Evolutionary conservation across 2,113 vertebrate species (phyloP).

Genomic region (Thomomys bottae): DNA sequence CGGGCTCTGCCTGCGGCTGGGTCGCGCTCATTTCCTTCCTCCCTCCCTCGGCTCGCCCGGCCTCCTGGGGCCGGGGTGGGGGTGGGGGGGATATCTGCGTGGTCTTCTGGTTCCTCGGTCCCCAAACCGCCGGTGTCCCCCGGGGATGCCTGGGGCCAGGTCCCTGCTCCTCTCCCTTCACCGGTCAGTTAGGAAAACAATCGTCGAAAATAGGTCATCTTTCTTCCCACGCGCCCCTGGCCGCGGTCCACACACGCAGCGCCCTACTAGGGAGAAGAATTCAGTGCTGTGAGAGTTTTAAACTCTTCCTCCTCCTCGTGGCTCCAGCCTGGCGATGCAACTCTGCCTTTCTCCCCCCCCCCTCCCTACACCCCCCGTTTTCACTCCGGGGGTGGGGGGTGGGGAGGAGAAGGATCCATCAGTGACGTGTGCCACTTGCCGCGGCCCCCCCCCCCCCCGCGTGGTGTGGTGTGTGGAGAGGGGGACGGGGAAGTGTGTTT

Average conservation of each 20-base stretch:
- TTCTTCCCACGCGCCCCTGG: conserved; percentile 65
- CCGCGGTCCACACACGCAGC: conserved; percentile 27
- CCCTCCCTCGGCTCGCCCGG: neutral
- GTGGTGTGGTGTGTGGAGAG: neutral
- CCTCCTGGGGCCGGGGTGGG: neutral
- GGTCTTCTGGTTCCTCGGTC: neutral
- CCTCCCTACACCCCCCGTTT: no score
- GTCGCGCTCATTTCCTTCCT: conserved; percentile 50
- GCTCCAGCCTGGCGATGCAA: conserved; percentile 13
- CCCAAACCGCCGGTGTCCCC: neutral
- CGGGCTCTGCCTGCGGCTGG: conserved; percentile 13
- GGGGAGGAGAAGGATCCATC: neutral
- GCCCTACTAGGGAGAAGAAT: conserved; percentile 52
- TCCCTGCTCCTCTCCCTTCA: neutral
- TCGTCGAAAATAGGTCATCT: conserved; percentile 67
- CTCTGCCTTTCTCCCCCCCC: neutral
- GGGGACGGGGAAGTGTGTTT: neutral
- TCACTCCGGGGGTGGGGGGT: neutral
- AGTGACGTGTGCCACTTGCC: neutral
- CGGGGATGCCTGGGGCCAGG: neutral
- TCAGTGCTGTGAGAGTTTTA: conserved; percentile 43
- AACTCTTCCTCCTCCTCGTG: conserved; percentile 41
- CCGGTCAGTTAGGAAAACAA: neutral
- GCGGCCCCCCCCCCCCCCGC: neutral
- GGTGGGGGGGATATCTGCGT: neutral